phyloP scores from a whole-genome alignment of 2,888 invertebrate genomes.

The Callinectes sapidus region DNA sequence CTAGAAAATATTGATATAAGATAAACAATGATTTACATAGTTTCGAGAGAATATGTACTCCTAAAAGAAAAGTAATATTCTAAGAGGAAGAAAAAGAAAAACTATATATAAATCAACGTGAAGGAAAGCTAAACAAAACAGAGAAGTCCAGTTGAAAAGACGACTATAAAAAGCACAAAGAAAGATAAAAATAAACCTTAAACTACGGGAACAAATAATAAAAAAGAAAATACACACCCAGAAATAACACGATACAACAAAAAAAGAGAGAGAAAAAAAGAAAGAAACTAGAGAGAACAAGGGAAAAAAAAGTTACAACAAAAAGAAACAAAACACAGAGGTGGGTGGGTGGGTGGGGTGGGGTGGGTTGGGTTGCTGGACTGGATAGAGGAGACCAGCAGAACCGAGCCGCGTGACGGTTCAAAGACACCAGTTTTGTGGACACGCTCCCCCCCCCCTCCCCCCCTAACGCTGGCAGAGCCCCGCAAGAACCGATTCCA shows the following conservation, averaged over 20 bases:
- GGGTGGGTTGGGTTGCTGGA: no score
- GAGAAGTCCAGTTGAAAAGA: no score
- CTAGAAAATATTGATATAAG: neutral
- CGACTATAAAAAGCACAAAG: no score
- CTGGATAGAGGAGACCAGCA: neutral
- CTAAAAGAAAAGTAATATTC: no score
- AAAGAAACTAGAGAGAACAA: neutral
- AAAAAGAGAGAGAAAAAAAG: neutral
- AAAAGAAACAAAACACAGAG: neutral
- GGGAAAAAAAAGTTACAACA: neutral
- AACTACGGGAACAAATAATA: no score
- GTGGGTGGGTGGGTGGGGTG: no score
- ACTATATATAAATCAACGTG: no score
- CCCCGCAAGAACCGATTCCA: slow-evolving; percentile 24
- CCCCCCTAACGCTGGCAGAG: neutral
- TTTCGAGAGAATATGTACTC: no score
- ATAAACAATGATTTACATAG: neutral
- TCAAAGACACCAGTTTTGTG: slow-evolving; percentile 21
- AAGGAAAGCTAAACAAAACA: no score
- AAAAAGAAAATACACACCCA: neutral
- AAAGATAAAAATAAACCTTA: no score
- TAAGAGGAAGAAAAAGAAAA: neutral
- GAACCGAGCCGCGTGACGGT: neutral
- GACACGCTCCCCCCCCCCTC: slow-evolving; percentile 3
- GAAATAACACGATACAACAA: no score